Percentiles rank a stretch among this genome's conserved stretches.
phyloP scores from a whole-genome alignment of 2,888 invertebrate species.

The Ischnus inquisitorius region DNA sequence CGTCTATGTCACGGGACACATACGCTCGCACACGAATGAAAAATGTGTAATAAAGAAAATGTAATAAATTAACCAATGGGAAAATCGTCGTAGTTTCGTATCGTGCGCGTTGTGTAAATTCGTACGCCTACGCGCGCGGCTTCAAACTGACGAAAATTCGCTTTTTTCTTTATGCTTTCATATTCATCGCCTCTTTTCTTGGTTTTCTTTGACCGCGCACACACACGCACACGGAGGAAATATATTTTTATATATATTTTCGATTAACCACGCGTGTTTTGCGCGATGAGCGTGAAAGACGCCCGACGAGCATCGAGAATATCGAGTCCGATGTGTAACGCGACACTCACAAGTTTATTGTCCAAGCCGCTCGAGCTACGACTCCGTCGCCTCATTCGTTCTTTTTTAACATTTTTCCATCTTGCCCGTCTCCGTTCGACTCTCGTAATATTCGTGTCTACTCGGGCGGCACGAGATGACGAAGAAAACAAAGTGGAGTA shows the following conservation, averaged over 20 bases:
- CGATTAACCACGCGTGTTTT: conserved; percentile 10
- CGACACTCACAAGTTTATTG: conserved; percentile 30
- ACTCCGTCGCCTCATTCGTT: background rate
- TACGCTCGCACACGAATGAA: background rate
- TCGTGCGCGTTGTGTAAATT: background rate
- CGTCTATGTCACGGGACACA: background rate
- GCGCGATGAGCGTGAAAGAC: conserved; percentile 16
- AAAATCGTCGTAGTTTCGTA: background rate
- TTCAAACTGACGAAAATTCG: background rate
- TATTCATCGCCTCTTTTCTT: conserved; percentile 3
- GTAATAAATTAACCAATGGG: background rate
- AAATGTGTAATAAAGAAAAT: background rate
- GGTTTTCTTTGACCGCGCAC: background rate
- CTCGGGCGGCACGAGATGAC: background rate
- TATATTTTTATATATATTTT: conserved; percentile 23
- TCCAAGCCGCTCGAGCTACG: background rate
- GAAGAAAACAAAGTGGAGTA: background rate
- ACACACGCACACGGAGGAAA: background rate
- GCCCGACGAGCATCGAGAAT: conserved; percentile 15
- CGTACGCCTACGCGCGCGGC: background rate
- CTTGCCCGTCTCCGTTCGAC: background rate
- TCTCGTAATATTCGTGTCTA: background rate
- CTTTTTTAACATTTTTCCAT: background rate
- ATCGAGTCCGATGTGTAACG: conserved; percentile 30
- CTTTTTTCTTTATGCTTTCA: background rate